phyloP scores from a whole-genome alignment of 2,113 vertebrate species.

The Sinocyclocheilus anophthalmus region DNA sequence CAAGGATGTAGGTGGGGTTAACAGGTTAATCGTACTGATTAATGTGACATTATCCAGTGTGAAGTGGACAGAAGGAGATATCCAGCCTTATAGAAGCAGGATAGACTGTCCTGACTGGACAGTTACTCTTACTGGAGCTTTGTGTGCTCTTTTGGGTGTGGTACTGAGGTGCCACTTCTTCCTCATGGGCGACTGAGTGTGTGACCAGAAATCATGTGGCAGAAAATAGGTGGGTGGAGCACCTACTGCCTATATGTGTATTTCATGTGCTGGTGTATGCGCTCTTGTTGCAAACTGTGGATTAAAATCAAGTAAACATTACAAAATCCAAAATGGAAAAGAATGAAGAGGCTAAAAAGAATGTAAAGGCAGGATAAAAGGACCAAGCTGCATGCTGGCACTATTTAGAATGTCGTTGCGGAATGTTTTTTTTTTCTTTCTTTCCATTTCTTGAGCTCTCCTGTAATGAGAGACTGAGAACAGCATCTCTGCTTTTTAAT shows the following conservation, averaged over 20 bases:
- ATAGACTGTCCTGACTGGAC: not conserved
- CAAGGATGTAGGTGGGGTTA: slow-evolving; percentile 24
- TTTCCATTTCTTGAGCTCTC: slow-evolving; percentile 10
- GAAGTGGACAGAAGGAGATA: slow-evolving; percentile 20
- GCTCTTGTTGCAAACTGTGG: not conserved
- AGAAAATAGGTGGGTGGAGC: slow-evolving; percentile 49
- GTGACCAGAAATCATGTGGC: slow-evolving; percentile 44
- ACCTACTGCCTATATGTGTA: not conserved
- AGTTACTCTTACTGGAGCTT: not conserved
- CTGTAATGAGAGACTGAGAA: slow-evolving; percentile 16
- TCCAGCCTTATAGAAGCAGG: not conserved
- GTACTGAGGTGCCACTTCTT: slow-evolving; percentile 6
- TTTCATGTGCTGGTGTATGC: slow-evolving; percentile 11
- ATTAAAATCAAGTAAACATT: slow-evolving; percentile 30
- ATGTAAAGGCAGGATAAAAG: not conserved
- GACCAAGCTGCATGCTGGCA: not conserved
- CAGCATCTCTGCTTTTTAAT: slow-evolving; percentile 1
- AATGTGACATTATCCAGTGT: slow-evolving; percentile 1
- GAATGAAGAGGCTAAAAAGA: not conserved
- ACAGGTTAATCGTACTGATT: slow-evolving; percentile 14
- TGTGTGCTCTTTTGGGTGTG: slow-evolving; percentile 39
- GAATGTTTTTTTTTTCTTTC: not conserved
- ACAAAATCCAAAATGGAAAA: slow-evolving; percentile 13
- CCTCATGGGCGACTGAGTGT: slow-evolving; percentile 24
- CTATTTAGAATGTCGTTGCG: not conserved